Conservation (phyloP, 2,113 vertebrate genomes). For the Oreocharis arfaki region DNA sequence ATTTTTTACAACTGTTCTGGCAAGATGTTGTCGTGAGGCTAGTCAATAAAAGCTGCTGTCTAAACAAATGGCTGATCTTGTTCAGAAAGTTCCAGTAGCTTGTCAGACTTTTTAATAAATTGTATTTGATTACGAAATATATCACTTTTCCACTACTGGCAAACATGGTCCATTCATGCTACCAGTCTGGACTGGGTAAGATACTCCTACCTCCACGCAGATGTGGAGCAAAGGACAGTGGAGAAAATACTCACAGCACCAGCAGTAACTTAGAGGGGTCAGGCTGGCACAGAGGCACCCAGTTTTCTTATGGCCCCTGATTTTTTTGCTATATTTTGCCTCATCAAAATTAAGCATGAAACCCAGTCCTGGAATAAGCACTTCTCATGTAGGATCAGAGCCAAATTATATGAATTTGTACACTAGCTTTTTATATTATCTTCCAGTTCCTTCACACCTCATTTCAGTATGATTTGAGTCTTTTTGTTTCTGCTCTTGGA, state of each 20-base stretch:
- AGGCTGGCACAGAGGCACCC: background rate
- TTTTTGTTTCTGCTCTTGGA: background rate
- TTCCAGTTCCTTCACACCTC: background rate
- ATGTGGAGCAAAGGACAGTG: background rate
- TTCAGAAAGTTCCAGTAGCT: background rate
- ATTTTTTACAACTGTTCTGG: background rate
- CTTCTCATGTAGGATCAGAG: background rate
- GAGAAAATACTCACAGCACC: background rate
- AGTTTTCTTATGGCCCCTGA: background rate
- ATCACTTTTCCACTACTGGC: background rate
- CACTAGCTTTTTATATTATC: background rate
- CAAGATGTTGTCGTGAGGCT: background rate
- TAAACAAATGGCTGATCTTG: background rate
- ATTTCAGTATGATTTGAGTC: background rate
- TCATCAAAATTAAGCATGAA: background rate
- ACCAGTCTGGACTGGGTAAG: background rate
- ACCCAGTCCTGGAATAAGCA: background rate
- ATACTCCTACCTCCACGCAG: background rate
- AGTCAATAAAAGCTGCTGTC: background rate
- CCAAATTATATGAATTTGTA: background rate
- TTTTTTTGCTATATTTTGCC: background rate
- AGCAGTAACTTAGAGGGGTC: background rate
- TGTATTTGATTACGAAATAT: background rate
- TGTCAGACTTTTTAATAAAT: background rate
- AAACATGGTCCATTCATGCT: background rate